A percentile compares a stretch with the other conserved stretches of the same genome.
These are phyloP conservation scores for Aleiodes testaceus DNA, from an alignment of 2,888 invertebrate species.

Conservation along the genomic window DNA sequence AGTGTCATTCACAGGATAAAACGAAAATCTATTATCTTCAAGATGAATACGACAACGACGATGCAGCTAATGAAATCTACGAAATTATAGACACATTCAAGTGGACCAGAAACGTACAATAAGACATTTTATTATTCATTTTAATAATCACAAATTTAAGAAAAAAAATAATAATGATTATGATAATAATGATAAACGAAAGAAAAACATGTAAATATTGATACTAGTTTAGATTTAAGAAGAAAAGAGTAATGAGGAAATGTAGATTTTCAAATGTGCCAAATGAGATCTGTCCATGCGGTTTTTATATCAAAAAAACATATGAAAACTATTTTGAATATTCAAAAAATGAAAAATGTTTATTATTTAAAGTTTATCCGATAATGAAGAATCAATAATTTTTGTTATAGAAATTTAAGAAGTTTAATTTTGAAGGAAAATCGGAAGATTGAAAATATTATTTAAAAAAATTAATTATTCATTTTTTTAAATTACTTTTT, in stretches of 20 bases:
- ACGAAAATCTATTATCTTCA: slow-evolving; percentile 66
- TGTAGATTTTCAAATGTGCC: background rate
- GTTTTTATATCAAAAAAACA: slow-evolving; percentile 31
- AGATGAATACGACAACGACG: slow-evolving; percentile 64
- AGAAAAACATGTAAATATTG: slow-evolving; percentile 50
- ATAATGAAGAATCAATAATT: background rate
- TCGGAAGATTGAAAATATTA: slow-evolving; percentile 11
- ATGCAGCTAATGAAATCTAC: slow-evolving; percentile 61
- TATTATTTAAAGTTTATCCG: background rate
- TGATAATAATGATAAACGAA: no score
- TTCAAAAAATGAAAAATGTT: background rate
- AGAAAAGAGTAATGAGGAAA: background rate
- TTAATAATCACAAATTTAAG: slow-evolving; percentile 10
- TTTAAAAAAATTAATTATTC: slow-evolving; percentile 25
- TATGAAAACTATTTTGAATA: slow-evolving; percentile 4
- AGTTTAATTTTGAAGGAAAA: slow-evolving; percentile 49
- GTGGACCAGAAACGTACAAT: slow-evolving; percentile 65
- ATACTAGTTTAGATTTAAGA: slow-evolving; percentile 40
- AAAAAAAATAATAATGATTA: no score
- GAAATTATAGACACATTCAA: slow-evolving; percentile 65
- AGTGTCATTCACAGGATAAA: slow-evolving; percentile 72
- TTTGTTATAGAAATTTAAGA: slow-evolving; percentile 25
- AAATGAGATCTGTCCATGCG: slow-evolving; percentile 27
- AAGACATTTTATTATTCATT: slow-evolving; percentile 32
- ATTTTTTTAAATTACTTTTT: slow-evolving; percentile 48